Evolutionary conservation across 2,113 vertebrate species (phyloP).

Genomic region (Pollimyrus isidori): DNA sequence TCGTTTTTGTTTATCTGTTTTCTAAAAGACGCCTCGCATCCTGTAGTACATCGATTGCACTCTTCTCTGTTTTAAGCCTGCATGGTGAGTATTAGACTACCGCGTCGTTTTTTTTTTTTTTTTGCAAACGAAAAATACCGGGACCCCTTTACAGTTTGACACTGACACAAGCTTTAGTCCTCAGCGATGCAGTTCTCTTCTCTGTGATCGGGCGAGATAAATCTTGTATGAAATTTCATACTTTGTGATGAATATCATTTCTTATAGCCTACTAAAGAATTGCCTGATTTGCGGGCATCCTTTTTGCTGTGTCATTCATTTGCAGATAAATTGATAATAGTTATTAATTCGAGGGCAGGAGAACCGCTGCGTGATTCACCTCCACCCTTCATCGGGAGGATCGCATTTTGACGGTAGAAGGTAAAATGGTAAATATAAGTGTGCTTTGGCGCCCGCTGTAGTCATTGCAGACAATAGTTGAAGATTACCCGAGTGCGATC

Average conservation of each 20-base stretch:
- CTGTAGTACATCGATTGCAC: background rate
- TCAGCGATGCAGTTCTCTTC: background rate
- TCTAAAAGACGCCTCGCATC: background rate
- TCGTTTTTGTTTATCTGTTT: background rate
- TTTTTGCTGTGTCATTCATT: background rate
- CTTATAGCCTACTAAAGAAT: background rate
- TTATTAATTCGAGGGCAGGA: background rate
- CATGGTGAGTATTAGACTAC: conserved; percentile 5
- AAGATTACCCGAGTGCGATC: background rate
- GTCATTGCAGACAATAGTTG: conserved; percentile 28
- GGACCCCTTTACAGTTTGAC: background rate
- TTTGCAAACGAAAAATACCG: background rate
- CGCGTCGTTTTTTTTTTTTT: background rate
- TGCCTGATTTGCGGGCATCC: background rate
- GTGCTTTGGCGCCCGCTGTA: conserved; percentile 38
- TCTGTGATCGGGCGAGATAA: background rate
- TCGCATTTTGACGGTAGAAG: conserved; percentile 20
- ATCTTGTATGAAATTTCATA: background rate
- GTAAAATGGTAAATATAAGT: conserved; percentile 22
- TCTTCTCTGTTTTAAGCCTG: background rate
- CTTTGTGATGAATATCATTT: background rate
- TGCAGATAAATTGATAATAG: background rate
- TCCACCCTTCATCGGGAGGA: background rate
- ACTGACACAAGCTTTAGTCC: background rate
- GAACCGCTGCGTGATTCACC: background rate